Base-by-base conservation (phyloP, 2,888 invertebrate species). In the Cheilosia impressa region DNA sequence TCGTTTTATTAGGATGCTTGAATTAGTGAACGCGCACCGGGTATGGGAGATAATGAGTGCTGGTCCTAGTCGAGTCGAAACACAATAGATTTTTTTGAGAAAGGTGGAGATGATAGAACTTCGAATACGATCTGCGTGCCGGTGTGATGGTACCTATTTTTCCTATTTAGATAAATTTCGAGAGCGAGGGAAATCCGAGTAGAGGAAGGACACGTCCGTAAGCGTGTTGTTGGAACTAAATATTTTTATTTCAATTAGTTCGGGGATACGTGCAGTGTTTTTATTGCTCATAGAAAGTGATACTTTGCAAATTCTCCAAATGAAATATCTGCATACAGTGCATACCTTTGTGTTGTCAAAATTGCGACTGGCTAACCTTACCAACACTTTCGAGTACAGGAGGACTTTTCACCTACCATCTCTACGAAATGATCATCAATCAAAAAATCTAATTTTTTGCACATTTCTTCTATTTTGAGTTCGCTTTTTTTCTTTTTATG, bases 1-100 rank as follows among this genome's bases (percentile, higher is more conserved):
- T 81, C 76, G 62, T 72, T 81, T 72, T 85, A 85, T 85, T 68
- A 81, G 85, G 81, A 81, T 72, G 41, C 85, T 68, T 72, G 68
- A 85, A 85, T 85, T 85, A 85, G 81, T 81, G 52, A 45, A 68
- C 47, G 62, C 47, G 34, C 52, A 27, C 10, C n/a, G 19, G 24
- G 19, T 45, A 38, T 60, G 57, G n/a, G n/a, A 19, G 71, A 81
- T 80, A 85, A 85, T 85, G 81, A 81, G 62, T 77, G 71, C 66
- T 66, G 43, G 62, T 62, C 62, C 31, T 62, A 50, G 62, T 62
- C 62, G 62, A 71, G 53, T 75, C 68, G 60, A 19, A 47, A 76
- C 71, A 76, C 76, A 81, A 81, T 75, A 69, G 79, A 27, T 27
- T 27, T 31, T 31, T 31, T 31, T 31, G 13, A 38, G 38, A 19